Evolutionary conservation across 2,888 invertebrate species (phyloP).

Genomic region (Odiellus spinosus): DNA sequence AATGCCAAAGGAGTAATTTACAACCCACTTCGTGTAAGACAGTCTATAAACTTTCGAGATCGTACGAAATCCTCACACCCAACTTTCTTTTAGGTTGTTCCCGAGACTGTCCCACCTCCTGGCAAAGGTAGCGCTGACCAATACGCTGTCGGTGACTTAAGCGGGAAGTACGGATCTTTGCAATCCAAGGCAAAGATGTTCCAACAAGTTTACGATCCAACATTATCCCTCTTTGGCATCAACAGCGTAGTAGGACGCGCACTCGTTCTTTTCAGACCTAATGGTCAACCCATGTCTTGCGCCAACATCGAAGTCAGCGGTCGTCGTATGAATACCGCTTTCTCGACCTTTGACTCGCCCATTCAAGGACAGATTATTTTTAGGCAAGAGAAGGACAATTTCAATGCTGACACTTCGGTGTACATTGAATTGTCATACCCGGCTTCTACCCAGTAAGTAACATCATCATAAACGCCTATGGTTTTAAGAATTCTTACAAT

Average conservation of each 20-base stretch:
- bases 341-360: conserved; percentile 69
- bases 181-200: conserved; percentile 10
- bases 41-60: neutral
- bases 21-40: conserved; percentile 44
- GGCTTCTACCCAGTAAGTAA: conserved; percentile 9
- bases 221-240: conserved; percentile 62
- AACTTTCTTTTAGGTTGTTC: conserved; percentile 22
- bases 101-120: conserved; percentile 32
- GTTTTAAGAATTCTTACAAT: conserved; percentile 7
- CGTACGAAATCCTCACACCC: no score
- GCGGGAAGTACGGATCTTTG: conserved; percentile 50
- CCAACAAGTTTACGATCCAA: conserved; percentile 44
- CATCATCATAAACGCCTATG: no score
- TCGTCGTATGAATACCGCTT: conserved; percentile 52
- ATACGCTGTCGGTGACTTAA: conserved; percentile 74
- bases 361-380: conserved; percentile 69
- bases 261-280: conserved; percentile 44
- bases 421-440: conserved; percentile 43
- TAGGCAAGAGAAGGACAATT: conserved; percentile 44
- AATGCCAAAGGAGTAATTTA: conserved; percentile 51
- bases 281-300: conserved; percentile 26
- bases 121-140: conserved; percentile 66
- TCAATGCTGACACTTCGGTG: conserved; percentile 68
- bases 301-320: conserved; percentile 28
- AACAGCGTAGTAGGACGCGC: conserved; percentile 65